Evolutionary conservation across 1,140 invertebrate species (phyloP).

Genomic region (Drosophila ogumai): DNA sequence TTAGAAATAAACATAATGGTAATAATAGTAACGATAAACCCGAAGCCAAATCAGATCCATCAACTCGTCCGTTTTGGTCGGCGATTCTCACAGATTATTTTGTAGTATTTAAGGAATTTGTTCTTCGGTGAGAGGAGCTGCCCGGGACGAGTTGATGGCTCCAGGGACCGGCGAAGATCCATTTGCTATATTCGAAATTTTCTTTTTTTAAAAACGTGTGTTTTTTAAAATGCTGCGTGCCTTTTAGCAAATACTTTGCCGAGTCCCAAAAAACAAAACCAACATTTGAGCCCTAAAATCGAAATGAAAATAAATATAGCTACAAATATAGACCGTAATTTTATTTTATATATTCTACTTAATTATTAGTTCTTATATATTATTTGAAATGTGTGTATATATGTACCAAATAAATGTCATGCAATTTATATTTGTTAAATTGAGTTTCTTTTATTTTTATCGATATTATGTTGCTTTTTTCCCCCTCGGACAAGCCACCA

Average conservation of each 20-base stretch:
- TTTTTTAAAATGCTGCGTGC: conserved; percentile 84
- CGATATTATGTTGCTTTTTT: conserved; percentile 11
- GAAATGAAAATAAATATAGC: conserved; percentile 20
- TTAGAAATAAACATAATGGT: conserved; percentile 36
- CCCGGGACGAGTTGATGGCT: conserved; percentile 30
- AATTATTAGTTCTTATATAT: conserved; percentile 57
- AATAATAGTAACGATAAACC: conserved; percentile 10
- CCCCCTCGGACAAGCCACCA: conserved; percentile 13
- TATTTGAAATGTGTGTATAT: conserved; percentile 61
- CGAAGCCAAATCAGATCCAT: conserved; percentile 31
- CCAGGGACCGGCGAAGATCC: conserved; percentile 33
- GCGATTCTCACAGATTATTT: conserved; percentile 63
- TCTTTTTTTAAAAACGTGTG: conserved; percentile 80
- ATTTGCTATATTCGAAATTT: conserved; percentile 75
- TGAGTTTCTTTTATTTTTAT: conserved; percentile 45
- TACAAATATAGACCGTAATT: conserved; percentile 52
- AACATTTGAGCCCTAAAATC: conserved; percentile 22
- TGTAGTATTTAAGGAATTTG: conserved; percentile 75
- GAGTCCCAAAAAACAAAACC: conserved; percentile 18
- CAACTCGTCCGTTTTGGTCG: conserved; percentile 1
- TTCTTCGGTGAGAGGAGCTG: conserved; percentile 43
- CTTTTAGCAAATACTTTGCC: conserved; percentile 77
- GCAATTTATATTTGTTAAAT: conserved; percentile 63
- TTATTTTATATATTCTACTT: conserved; percentile 49
- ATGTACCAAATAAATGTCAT: conserved; percentile 66